Percentiles rank a stretch among this genome's conserved stretches.
Conservation (phyloP, 1,140 invertebrate genomes). For the Drosophila asahinai region DNA sequence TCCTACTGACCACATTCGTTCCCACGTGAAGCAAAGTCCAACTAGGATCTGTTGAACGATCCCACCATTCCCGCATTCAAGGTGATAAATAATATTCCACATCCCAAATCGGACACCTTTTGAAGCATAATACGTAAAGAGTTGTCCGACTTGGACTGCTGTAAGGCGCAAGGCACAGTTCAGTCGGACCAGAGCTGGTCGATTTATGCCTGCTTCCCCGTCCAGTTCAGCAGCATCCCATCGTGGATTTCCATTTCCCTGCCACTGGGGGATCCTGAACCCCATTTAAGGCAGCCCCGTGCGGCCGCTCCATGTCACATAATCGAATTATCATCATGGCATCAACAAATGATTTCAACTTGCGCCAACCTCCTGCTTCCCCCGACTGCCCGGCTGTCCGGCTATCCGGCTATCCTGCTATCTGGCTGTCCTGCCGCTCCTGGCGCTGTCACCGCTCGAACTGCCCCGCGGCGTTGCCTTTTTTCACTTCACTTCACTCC, state of each 20-base stretch:
- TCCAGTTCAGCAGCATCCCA: not conserved
- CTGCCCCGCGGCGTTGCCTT: conserved; percentile 57
- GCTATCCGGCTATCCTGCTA: conserved; percentile 6
- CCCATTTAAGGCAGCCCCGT: conserved; percentile 16
- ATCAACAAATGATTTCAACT: conserved; percentile 82
- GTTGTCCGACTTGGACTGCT: conserved; percentile 12
- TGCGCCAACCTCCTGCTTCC: conserved; percentile 38
- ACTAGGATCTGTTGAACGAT: too few species aligned
- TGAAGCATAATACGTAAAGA: not conserved
- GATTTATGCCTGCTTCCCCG: conserved; percentile 5
- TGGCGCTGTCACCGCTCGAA: conserved; percentile 50
- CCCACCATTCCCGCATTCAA: too few species aligned
- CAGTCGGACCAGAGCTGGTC: not conserved
- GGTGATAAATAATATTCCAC: too few species aligned
- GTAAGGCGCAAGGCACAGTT: not conserved
- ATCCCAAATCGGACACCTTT: not conserved
- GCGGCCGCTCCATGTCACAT: conserved; percentile 55
- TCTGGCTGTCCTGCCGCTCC: conserved; percentile 27
- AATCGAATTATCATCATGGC: conserved; percentile 84
- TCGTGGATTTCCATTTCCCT: conserved; percentile 8
- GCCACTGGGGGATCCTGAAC: conserved; percentile 12
- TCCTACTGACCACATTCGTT: too few species aligned
- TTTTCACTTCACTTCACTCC: conserved; percentile 70
- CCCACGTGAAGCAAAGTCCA: too few species aligned
- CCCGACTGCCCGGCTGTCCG: not conserved